A percentile compares a stretch with the other conserved stretches of the same genome.
These are phyloP conservation scores for Lonchura striata DNA, from an alignment of 2,113 vertebrate genomes.

Conservation along the genomic window DNA sequence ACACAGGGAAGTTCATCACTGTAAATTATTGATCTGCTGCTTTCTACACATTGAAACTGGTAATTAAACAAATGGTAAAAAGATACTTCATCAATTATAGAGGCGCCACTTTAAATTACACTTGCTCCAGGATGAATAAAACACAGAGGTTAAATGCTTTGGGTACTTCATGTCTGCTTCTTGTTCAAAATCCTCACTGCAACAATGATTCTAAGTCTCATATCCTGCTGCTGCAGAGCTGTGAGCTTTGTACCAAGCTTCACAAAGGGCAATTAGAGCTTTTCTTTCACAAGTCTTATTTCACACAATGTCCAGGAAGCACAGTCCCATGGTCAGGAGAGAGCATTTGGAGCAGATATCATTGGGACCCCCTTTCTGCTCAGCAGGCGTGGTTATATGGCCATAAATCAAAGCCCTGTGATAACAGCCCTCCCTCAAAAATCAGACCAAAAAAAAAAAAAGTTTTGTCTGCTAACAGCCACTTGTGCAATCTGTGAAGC, in stretches of 20 bases:
- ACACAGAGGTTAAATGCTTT: constrained; percentile 3
- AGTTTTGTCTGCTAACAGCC: neutral
- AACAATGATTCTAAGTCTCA: neutral
- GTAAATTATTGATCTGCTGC: constrained; percentile 63
- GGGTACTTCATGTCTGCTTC: neutral
- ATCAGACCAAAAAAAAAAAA: neutral
- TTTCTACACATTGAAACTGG: constrained; percentile 55
- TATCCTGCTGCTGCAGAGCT: neutral
- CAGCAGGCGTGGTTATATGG: neutral
- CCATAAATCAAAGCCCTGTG: neutral
- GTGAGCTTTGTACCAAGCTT: neutral
- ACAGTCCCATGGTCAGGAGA: neutral
- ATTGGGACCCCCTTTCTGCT: neutral
- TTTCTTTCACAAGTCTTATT: neutral
- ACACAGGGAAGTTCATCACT: neutral
- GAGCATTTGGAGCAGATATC: neutral
- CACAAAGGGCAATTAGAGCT: neutral
- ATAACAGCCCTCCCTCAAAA: neutral
- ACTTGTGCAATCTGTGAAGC: neutral
- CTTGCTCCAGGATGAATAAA: constrained; percentile 24
- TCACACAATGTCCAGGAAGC: neutral
- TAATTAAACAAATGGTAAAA: constrained; percentile 65
- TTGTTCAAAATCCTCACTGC: neutral
- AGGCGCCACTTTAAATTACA: constrained; percentile 61
- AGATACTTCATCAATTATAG: constrained; percentile 64